Conservation (phyloP, 2,113 vertebrate species). For the Poicephalus meyeri region DNA sequence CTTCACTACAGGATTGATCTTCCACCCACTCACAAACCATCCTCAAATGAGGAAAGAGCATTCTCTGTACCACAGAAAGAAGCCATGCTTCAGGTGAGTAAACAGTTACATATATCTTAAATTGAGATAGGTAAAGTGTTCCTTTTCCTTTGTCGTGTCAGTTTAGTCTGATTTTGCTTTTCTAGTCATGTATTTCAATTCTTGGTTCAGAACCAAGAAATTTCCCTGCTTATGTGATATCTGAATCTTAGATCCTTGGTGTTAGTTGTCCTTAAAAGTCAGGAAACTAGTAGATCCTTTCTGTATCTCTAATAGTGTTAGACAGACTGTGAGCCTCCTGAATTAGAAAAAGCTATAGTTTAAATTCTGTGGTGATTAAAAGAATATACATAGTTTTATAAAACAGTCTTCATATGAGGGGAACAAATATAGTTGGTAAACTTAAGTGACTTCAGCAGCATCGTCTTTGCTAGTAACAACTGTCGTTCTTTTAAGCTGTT, state of each 20-base stretch:
- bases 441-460: not conserved
- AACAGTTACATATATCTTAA: not conserved
- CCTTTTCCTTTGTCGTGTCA: not conserved
- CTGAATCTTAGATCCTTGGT: fast-evolving
- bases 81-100: conserved; percentile 69
- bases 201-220: not conserved
- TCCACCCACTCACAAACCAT: conserved; percentile 78
- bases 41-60: conserved; percentile 60
- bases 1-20: conserved; percentile 74
- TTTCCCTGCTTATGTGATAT: fast-evolving
- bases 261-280: not conserved
- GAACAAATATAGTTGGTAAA: not conserved
- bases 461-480: not conserved
- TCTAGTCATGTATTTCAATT: not conserved
- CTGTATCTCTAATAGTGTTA: not conserved
- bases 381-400: not conserved
- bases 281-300: not conserved
- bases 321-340: not conserved
- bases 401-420: not conserved
- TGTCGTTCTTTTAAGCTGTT: not conserved
- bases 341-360: not conserved
- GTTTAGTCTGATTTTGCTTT: not conserved
- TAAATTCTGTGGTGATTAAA: not conserved
- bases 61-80: conserved; percentile 66
- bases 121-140: not conserved